Conservation (phyloP, 2,888 invertebrate species). For the Trissonchulus latispiculum region DNA sequence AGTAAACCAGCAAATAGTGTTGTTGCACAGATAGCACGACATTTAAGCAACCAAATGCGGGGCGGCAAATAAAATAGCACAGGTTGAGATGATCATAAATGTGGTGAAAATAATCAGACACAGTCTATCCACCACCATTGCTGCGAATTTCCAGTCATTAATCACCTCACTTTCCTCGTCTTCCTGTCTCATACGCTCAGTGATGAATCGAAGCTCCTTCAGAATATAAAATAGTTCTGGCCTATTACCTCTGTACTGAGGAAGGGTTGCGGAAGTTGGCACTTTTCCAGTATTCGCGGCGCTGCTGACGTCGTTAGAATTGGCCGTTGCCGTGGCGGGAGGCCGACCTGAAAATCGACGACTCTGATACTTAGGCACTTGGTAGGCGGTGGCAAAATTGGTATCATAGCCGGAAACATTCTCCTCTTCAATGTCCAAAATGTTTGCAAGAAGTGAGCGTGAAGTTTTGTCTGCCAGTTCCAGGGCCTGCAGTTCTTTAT, state of each 20-base stretch:
- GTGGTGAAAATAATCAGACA: constrained; percentile 10
- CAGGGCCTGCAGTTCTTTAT: background rate
- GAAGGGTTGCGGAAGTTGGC: too few relatives aligned
- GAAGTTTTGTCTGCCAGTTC: too few relatives aligned
- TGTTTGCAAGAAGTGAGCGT: constrained; percentile 4
- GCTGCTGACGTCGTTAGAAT: too few relatives aligned
- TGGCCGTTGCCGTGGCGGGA: background rate
- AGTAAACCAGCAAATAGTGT: too few relatives aligned
- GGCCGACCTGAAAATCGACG: background rate
- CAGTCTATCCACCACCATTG: constrained; percentile 19
- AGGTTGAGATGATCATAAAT: constrained; percentile 16
- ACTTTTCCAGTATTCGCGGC: background rate
- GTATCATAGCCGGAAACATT: too few relatives aligned
- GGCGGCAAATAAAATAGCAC: constrained; percentile 18
- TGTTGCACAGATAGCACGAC: too few relatives aligned
- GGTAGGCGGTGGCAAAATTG: too few relatives aligned
- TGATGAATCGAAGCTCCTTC: constrained; percentile 10
- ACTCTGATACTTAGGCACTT: too few relatives aligned
- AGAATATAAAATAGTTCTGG: constrained; percentile 11
- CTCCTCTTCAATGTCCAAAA: constrained; percentile 15
- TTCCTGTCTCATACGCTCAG: constrained; percentile 18
- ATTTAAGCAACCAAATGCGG: constrained; percentile 16
- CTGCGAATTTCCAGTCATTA: constrained; percentile 22
- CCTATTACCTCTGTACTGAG: background rate
- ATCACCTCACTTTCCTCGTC: constrained; percentile 8